Evolutionary conservation across 2,888 invertebrate species (phyloP).

Genomic region (Pseudoips prasinana): DNA sequence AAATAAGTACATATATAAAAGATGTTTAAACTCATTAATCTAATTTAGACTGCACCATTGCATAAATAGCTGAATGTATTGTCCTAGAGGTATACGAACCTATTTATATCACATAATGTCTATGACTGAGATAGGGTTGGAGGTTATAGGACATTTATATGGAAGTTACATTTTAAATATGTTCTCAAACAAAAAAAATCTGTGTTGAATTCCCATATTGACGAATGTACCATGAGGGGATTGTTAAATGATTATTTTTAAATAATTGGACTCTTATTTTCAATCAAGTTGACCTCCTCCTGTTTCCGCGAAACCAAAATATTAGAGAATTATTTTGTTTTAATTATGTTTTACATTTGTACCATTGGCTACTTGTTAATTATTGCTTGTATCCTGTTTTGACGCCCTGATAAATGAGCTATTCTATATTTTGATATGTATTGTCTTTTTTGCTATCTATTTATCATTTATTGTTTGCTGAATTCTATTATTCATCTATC

Average conservation of each 20-base stretch:
- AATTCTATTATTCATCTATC: constrained; percentile 19
- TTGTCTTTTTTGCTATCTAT: constrained; percentile 38
- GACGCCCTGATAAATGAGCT: constrained; percentile 68
- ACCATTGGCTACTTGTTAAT: constrained; percentile 35
- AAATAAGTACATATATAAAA: no score
- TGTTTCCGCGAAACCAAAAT: constrained; percentile 68
- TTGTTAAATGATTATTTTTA: constrained; percentile 40
- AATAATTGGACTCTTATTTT: constrained; percentile 46
- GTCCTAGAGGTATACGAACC: no score
- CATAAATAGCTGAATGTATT: no score
- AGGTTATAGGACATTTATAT: constrained; percentile 40
- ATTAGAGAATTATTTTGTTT: constrained; percentile 40
- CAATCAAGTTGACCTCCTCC: constrained; percentile 73
- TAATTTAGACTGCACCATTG: no score
- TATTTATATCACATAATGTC: no score
- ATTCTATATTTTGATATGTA: constrained; percentile 39
- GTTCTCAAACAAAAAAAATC: constrained; percentile 19
- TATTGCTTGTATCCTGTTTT: constrained; percentile 58
- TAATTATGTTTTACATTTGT: constrained; percentile 40
- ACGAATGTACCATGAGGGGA: constrained; percentile 70
- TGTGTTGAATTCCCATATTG: constrained; percentile 31
- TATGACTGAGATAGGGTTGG: constrained; percentile 24
- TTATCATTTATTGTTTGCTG: constrained; percentile 25
- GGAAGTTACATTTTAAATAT: constrained; percentile 59
- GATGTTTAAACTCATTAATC: no score